Evolutionary conservation across 2,113 vertebrate species (phyloP), one percentile per base, ranked within the genome.

Genomic region (Sylvilagus bachmani): DNA sequence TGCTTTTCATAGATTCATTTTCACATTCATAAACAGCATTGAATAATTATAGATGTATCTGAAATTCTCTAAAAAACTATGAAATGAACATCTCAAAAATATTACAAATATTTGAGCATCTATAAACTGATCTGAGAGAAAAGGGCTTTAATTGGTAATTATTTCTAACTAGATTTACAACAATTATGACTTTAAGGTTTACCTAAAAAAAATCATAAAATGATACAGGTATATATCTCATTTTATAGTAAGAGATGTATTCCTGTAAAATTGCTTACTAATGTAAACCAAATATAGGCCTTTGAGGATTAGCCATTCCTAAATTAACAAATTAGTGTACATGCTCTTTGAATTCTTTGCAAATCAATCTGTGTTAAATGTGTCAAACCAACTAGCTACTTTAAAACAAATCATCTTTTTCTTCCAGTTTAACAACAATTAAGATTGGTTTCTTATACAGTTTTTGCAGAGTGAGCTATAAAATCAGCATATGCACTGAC

Each of bases 401-500:
- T 89, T 66, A 79, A 92, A 85, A 49, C 29, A 83, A 86, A 66
- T 71, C 38, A 75, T 51, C 31, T 70, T 89, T 69, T 74, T 88
- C 75, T 89, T 70, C 38, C 31, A 89, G 29, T 51, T 90, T 83
- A 61, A 4, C 49, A 36, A 19, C 36, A 73, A 22, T 51, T 16
- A 62, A 86, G n/a, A 82, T 10, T 44, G 19, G 71, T 16, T 89
- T 91, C 94, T 53, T 78, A 78, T 66, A 31, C 6, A 81, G 16
- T 58, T 78, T 94, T 81, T 91, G 64, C 27, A 67, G 79, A 74
- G 17, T 87, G 58, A 94, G 24, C 91, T 96, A 64, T 58, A 89
- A 93, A 83, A 90, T n/a, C 44, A 90, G 64, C 10, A 58, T 21
- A 83, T 27, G 16, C 12, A 51, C 2, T 86, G 44, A 22, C 27